Percentiles rank a stretch among this genome's conserved stretches.
Conservation (phyloP, 2,888 invertebrate species). For the Cyclophora albipunctata region DNA sequence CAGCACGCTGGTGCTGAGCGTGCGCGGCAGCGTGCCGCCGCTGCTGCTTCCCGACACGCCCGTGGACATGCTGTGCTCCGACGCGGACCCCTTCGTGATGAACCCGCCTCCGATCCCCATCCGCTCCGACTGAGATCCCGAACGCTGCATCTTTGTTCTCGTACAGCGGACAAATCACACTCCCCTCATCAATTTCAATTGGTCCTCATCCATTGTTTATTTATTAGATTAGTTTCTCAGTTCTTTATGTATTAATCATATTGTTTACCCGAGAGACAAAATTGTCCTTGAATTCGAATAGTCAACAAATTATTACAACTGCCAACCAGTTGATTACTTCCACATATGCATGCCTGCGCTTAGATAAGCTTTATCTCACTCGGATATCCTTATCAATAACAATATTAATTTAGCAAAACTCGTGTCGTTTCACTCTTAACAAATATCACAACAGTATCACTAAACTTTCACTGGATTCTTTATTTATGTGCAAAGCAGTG, state of each 20-base stretch:
- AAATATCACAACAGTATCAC: slow-evolving; percentile 30
- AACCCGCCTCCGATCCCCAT: slow-evolving; percentile 58
- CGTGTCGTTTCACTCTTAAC: slow-evolving; percentile 32
- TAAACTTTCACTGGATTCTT: slow-evolving; percentile 12
- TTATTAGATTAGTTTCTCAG: no score
- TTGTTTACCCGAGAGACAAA: slow-evolving; percentile 3
- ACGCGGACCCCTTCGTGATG: slow-evolving; percentile 64
- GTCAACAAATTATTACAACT: slow-evolving; percentile 12
- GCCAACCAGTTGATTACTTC: slow-evolving; percentile 9
- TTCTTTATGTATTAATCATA: no score
- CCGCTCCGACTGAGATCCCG: slow-evolving; percentile 76
- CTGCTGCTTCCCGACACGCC: slow-evolving; percentile 65
- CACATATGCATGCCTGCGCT: slow-evolving; percentile 30
- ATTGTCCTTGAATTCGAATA: slow-evolving; percentile 17
- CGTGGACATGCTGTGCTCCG: slow-evolving; percentile 71
- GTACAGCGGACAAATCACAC: neutral
- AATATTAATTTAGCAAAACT: slow-evolving; percentile 35
- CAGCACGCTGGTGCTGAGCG: slow-evolving; percentile 86
- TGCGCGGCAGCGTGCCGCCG: slow-evolving; percentile 77
- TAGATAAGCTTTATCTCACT: slow-evolving; percentile 46
- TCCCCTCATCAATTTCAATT: neutral
- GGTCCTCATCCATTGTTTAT: no score
- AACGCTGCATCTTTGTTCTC: slow-evolving; percentile 55
- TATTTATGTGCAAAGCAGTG: slow-evolving; percentile 9
- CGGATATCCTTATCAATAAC: slow-evolving; percentile 43